Base-by-base conservation (phyloP, 2,113 vertebrate genomes). In the Pangasianodon gigas region DNA sequence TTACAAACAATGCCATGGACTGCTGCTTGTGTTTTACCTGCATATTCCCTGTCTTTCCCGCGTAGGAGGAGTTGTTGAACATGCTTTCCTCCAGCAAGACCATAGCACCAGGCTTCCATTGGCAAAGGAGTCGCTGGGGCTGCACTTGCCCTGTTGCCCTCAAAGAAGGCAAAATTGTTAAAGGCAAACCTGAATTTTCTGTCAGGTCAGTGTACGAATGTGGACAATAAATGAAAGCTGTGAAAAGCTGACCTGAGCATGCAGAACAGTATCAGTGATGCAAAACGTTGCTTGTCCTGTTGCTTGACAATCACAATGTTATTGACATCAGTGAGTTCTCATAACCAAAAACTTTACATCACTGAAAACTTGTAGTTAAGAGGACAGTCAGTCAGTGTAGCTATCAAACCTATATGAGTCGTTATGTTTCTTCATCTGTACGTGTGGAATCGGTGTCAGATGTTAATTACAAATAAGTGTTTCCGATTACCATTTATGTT, bases 101-200 rank as follows among this genome's bases (percentile, higher is more conserved):
- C 26, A 92, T 97, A 46, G 96, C 95, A 4, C 96, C 95, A 56
- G 95, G 97, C 77, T 97, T 97, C n/a, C 94, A 95, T 80, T 99
- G 98, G 98, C 94, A 91, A 44, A 96, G 96, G 89, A 99, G 98
- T 93, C 96, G 93, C 89, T 99, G 98, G 98, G 96, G 96, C 0
- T 92, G 89, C 69, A 91, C 69, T 10, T 99, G 98, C 91, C 98
- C 98, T 0, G 97, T 99, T 62, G 95, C 96, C 93, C 95, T 99
- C 32, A 98, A 96, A 90, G 95, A 97, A 65, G 97, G 98, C 44
- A 94, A 95, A 80, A 90, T 97, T 83, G 83, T 94, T 58, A 92
- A 92, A 89, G 98, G 98, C 90, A 94, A 89, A 7, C 90, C 95
- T 46, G 95, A 98, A 62, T 96, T 96, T 81, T 94, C 96, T 90